phyloP scores from a whole-genome alignment of 2,888 invertebrate species.

The Pollenia labialis region DNA sequence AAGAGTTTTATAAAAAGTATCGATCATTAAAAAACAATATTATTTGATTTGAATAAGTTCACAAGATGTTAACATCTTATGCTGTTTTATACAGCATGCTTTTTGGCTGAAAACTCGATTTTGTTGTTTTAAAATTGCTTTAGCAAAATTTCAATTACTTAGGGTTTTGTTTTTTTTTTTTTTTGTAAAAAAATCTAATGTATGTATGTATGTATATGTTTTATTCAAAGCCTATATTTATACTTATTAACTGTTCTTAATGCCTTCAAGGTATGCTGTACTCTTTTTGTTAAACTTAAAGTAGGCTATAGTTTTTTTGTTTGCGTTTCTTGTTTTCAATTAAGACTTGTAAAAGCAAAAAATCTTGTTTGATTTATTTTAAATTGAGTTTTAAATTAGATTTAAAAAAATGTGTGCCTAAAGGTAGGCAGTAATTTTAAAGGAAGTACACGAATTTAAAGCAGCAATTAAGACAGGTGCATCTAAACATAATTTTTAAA shows the following conservation, averaged over 20 bases:
- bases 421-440: slow-evolving; percentile 42
- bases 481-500: no score
- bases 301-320: slow-evolving; percentile 26
- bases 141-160: slow-evolving; percentile 48
- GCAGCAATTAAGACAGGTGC: no score
- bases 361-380: slow-evolving; percentile 31
- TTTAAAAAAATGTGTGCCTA: slow-evolving; percentile 19
- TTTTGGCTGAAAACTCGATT: slow-evolving; percentile 38
- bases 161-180: slow-evolving; percentile 2
- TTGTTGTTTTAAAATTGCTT: slow-evolving; percentile 8
- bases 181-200: neutral
- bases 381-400: slow-evolving; percentile 45
- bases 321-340: neutral
- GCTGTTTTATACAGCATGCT: slow-evolving; percentile 31
- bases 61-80: slow-evolving; percentile 26
- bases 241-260: slow-evolving; percentile 16
- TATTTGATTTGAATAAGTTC: neutral
- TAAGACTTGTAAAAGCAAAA: neutral
- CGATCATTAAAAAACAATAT: slow-evolving; percentile 2
- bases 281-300: slow-evolving; percentile 24
- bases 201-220: slow-evolving; percentile 24
- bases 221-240: slow-evolving; percentile 24
- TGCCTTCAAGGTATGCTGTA: slow-evolving; percentile 60
- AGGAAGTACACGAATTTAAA: no score
- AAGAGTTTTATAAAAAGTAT: no score